Percentiles rank a stretch among this genome's conserved stretches.
Conservation (phyloP, 2,113 vertebrate genomes). For the Seriola quinqueradiata region DNA sequence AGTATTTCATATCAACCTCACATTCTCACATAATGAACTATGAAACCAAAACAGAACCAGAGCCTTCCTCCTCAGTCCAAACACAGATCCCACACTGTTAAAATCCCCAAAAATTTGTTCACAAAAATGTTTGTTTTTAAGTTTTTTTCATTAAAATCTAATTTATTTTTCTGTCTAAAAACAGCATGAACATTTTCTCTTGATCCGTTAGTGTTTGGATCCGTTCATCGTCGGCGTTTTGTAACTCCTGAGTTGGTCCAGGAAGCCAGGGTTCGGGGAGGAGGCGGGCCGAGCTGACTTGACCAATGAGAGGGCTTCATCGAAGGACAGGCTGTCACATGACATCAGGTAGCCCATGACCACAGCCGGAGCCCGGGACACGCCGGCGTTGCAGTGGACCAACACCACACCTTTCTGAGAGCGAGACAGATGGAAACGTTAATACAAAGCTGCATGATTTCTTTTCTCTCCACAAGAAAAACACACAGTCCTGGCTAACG, state of each 20-base stretch:
- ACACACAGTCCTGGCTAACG: too few species aligned
- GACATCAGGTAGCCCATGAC: conserved; percentile 95
- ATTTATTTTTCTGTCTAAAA: not conserved
- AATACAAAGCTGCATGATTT: not conserved
- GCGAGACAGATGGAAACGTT: conserved; percentile 16
- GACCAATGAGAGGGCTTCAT: conserved; percentile 89
- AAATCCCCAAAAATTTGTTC: not conserved
- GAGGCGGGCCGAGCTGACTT: conserved; percentile 89
- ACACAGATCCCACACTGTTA: not conserved
- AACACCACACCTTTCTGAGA: conserved; percentile 91
- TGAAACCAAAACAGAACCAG: not conserved
- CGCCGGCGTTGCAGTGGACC: conserved; percentile 95
- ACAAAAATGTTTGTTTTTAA: not conserved
- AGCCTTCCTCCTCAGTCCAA: not conserved
- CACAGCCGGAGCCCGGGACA: conserved; percentile 92
- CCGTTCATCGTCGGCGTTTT: conserved; percentile 42
- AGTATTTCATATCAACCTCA: conserved; percentile 1
- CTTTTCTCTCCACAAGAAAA: not conserved
- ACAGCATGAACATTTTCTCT: not conserved
- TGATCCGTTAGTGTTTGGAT: conserved; percentile 34
- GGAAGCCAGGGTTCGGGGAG: conserved; percentile 93
- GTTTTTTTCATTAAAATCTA: not conserved
- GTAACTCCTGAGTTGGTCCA: conserved; percentile 88
- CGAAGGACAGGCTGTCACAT: conserved; percentile 88
- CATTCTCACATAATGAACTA: too few species aligned